Conservation (phyloP, 1,140 invertebrate species). For the Drosophila subpulchrella region DNA sequence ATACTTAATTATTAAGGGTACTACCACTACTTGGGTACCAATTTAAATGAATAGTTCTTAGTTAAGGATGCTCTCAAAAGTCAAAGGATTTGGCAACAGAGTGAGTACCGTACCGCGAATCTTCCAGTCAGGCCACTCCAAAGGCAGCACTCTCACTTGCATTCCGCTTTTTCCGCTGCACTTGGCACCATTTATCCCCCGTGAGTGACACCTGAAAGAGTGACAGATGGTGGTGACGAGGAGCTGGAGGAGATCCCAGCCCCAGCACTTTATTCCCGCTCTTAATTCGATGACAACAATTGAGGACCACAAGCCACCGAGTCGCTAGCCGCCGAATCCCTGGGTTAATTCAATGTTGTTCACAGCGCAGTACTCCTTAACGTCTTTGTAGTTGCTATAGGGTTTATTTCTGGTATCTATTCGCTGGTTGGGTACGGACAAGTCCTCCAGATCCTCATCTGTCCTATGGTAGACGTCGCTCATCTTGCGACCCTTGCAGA, state of each 20-base stretch:
- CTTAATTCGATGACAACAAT: background rate
- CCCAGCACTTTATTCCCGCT: conserved; percentile 10
- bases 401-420: background rate
- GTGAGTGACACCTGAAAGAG: conserved; percentile 2
- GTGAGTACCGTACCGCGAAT: background rate
- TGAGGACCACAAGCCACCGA: background rate
- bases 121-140: background rate
- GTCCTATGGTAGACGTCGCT: background rate
- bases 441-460: background rate
- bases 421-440: background rate
- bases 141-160: background rate
- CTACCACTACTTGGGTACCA: too few relatives aligned
- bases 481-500: conserved; percentile 37
- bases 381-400: background rate
- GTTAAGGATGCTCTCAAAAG: background rate
- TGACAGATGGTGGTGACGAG: background rate
- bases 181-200: conserved; percentile 26
- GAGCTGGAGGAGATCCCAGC: background rate
- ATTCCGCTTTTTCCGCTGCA: conserved; percentile 9
- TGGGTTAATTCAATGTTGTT: background rate
- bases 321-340: background rate
- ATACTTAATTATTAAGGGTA: too few relatives aligned
- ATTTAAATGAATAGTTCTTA: background rate
- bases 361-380: background rate
- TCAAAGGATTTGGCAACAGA: background rate